Evolutionary conservation across 2,113 vertebrate species (phyloP).

Genomic region (Nansenia antarctica): DNA sequence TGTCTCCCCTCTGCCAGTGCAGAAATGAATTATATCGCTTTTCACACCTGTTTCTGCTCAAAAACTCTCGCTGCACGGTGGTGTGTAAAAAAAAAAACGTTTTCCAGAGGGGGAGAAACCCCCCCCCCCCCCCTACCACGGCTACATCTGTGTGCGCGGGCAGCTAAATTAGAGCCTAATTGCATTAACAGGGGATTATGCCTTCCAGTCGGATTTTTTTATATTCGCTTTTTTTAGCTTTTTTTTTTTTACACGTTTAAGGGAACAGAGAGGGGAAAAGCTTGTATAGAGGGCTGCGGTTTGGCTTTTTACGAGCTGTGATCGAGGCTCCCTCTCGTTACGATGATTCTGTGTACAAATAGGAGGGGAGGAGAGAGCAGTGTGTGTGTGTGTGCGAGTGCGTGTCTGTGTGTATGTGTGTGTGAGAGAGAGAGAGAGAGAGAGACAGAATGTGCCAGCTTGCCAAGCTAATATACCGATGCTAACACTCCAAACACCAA

Average conservation of each 20-base stretch:
- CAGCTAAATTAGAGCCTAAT: constrained; percentile 96
- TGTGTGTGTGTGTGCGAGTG: constrained; percentile 29
- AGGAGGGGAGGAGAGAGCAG: constrained; percentile 85
- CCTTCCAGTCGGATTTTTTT: constrained; percentile 82
- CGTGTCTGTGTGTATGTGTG: constrained; percentile 57
- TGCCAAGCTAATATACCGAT: constrained; percentile 85
- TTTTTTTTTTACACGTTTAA: constrained; percentile 83
- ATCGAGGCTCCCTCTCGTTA: constrained; percentile 90
- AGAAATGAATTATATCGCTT: constrained; percentile 87
- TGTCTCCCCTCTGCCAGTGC: constrained; percentile 71
- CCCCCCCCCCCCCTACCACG: constrained; percentile 84
- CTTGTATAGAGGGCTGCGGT: constrained; percentile 80
- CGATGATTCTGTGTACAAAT: constrained; percentile 95
- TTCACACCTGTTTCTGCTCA: constrained; percentile 96
- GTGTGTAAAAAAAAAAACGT: constrained; percentile 76
- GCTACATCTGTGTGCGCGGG: constrained; percentile 91
- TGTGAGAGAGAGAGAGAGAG: constrained; percentile 44
- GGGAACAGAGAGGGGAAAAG: constrained; percentile 58
- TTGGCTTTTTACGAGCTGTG: constrained; percentile 91
- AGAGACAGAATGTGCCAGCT: constrained; percentile 76
- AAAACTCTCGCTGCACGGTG: constrained; percentile 79
- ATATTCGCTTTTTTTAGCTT: constrained; percentile 16
- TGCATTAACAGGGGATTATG: constrained; percentile 94
- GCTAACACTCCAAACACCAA: constrained; percentile 62
- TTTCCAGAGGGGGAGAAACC: constrained; percentile 75